Base-by-base conservation (phyloP, 2,888 invertebrate species). In the Macrosoma leucophasiata region DNA sequence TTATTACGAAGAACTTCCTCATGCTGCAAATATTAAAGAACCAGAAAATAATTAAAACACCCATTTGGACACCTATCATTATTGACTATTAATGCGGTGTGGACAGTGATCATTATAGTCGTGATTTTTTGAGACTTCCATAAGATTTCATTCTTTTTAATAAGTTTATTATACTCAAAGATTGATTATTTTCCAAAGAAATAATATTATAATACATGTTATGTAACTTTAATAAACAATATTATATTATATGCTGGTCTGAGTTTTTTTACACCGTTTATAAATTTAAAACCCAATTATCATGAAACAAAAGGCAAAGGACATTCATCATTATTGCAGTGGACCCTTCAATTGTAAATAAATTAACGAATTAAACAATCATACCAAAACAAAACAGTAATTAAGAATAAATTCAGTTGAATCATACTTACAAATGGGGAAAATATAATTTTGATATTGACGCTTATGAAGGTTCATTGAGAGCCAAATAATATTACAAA, bases 241-340 rank as follows among this genome's bases (percentile, higher is more conserved):
- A 28, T 18, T 26, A 6, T 14, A 13, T 26, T 5, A 26, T 14
- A n/a, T n/a, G n/a, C n/a, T n/a, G n/a, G 26, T 26, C 27, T 27
- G 27, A 18, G 27, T 27, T 27, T 34, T 24, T 34, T 34, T 33
- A 29, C 14, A 34, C 24, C 24, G 29, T 24, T 24, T 34, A 13
- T 34, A 34, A 34, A 34, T 19, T 34, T 25, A 33, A 23, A 27
- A 26, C 26, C 21, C 22, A 5, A 7, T 26, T 19, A 21, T 35
- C 44, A 41, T 21, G 35, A 41, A 13, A 12, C 13, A 9, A 12
- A 9, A 4, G 21, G 19, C 17, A 11, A 23, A 23, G 5, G 12
- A 23, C 13, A 13, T n/a, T 4, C 2, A 39, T 48, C 24, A 31
- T 31, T 32, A 28, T 41, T 27, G 29, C 32, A 18, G 32, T 27